Conservation (phyloP, 2,797 vertebrate species). For the Rhinogobio ventralis region DNA sequence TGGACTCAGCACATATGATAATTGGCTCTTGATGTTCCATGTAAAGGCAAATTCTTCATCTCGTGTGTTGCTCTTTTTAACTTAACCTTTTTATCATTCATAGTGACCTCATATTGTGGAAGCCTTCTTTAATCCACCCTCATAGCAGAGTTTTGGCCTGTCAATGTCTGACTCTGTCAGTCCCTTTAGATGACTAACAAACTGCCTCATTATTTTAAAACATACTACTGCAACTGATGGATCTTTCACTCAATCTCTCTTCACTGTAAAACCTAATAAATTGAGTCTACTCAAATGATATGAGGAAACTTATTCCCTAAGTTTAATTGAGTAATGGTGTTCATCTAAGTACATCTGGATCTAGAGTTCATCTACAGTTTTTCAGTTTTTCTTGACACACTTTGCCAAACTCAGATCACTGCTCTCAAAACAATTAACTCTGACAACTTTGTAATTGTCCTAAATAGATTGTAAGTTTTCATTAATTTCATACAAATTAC, state of each 20-base stretch:
- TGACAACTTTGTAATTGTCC: too few relatives aligned
- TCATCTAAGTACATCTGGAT: neutral
- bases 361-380: too few relatives aligned
- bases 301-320: neutral
- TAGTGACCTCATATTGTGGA: constrained; percentile 61
- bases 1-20: constrained; percentile 67
- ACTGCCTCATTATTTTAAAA: constrained; percentile 64
- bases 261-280: neutral
- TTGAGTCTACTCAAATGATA: neutral
- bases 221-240: neutral
- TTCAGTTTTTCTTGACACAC: too few relatives aligned
- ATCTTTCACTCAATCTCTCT: neutral
- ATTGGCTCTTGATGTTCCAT: constrained; percentile 63
- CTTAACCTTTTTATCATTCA: constrained; percentile 58
- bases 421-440: too few relatives aligned
- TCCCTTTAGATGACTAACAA: constrained; percentile 44
- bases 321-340: neutral
- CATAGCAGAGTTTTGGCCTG: constrained; percentile 22
- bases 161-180: constrained; percentile 63
- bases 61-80: constrained; percentile 35
- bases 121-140: constrained; percentile 18
- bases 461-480: too few relatives aligned
- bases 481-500: too few relatives aligned
- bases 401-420: too few relatives aligned
- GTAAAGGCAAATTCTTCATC: constrained; percentile 39